Base-by-base conservation (phyloP, 2,888 invertebrate species). In the Nipponacmea schrenckii region DNA sequence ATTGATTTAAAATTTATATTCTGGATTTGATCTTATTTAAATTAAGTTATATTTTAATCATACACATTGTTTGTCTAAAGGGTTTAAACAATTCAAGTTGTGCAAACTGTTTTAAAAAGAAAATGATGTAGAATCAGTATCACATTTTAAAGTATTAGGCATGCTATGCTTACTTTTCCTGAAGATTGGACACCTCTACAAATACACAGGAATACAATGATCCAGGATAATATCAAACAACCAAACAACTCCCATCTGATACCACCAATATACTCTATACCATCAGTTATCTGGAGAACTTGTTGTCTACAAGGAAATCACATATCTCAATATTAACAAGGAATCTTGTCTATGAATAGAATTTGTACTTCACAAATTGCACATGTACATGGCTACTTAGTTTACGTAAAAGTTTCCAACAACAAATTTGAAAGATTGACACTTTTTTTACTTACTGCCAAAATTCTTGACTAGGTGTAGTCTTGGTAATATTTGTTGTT, bases 121-220 rank as follows among this genome's bases (percentile, higher is more conserved):
- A n/a, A n/a, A n/a, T n/a, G n/a, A 31, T 31, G 31, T 3, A 31
- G 31, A 31, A 31, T 39, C 4, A 39, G 39, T 39, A 39, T 39
- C 39, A 39, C 1, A 39, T 39, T 31, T 31, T 10, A 39, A 39
- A 31, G 10, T 5, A 39, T 39, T 8, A 39, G 39, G 8, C 39
- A 39, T 39, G 31, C 77, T 69, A 39, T 39, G 31, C 77, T 69
- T 69, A 82, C 82, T 72, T 71, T 77, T 63, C 80, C 81, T 15
- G 80, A 84, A 12, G 81, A 80, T 72, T 84, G 83, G 68, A 84
- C 79, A 15, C 84, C 84, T 74, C 83, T 84, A 74, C 77, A 81
- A n/a, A 84, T 72, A 70, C 84, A 84, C 27, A 79, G 72, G 67
- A 83, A 84, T 26, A 84, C 81, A 15, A 84, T 56, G 27, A 82